Conservation (phyloP, 2,113 vertebrate genomes). For the Plecotus auritus region DNA sequence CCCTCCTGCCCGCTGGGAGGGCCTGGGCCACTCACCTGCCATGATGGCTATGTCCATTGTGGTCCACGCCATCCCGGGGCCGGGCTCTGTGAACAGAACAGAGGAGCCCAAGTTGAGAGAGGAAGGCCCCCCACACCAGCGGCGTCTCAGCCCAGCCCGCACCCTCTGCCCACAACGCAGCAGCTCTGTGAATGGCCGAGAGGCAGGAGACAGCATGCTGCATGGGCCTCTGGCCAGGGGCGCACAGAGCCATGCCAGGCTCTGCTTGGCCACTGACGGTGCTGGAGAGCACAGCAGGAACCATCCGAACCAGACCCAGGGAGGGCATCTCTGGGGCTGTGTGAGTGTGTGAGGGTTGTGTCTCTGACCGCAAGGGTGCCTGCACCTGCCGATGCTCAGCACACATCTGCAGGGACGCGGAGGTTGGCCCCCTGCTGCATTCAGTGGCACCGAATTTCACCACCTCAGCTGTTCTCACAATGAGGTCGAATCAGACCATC, state of each 20-base stretch:
- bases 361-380: too few relatives aligned
- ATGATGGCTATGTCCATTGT: constrained; percentile 29
- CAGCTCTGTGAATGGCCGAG: background rate
- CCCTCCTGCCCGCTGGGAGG: background rate
- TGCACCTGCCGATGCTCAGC: fast-evolving
- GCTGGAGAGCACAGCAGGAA: background rate
- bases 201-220: fast-evolving
- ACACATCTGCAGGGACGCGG: background rate
- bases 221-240: background rate
- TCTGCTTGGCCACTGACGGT: background rate
- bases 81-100: constrained; percentile 28
- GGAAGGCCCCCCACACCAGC: background rate
- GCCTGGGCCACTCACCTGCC: constrained; percentile 29
- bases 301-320: too few relatives aligned
- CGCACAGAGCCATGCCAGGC: background rate
- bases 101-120: background rate
- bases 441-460: background rate
- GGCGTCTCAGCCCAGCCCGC: background rate
- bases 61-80: fast-evolving
- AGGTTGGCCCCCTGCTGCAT: fast-evolving
- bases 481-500: background rate
- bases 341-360: background rate
- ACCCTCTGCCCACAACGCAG: fast-evolving
- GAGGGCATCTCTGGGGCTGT: fast-evolving
- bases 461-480: background rate